Evolutionary conservation across 2,888 invertebrate genomes (phyloP).

Genomic region (Neocrepidodera transversa): DNA sequence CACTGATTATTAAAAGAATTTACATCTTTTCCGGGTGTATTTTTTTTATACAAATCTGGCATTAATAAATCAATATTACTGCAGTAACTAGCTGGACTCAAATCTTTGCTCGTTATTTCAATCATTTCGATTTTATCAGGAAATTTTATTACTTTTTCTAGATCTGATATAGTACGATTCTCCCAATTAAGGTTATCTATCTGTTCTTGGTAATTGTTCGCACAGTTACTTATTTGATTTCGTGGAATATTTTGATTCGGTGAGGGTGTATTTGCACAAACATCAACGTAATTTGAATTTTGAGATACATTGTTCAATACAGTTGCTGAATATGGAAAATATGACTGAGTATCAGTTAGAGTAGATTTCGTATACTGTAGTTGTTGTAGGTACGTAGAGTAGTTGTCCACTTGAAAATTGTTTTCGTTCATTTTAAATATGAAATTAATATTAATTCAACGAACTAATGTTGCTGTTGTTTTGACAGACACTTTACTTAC

Average conservation of each 20-base stretch:
- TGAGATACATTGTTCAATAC: slow-evolving; percentile 21
- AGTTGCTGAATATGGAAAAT: slow-evolving; percentile 20
- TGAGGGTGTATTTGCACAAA: slow-evolving; percentile 21
- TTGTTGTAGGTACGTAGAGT: slow-evolving; percentile 6
- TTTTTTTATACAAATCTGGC: slow-evolving; percentile 49
- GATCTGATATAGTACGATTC: slow-evolving; percentile 32
- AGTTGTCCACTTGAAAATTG: slow-evolving; percentile 6
- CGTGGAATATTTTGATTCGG: slow-evolving; percentile 19
- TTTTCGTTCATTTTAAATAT: slow-evolving; percentile 16
- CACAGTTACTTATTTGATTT: slow-evolving; percentile 20
- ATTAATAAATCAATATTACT: slow-evolving; percentile 49
- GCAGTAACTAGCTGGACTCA: slow-evolving; percentile 55
- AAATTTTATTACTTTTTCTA: slow-evolving; percentile 44
- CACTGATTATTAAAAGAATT: slow-evolving; percentile 44
- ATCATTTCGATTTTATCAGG: slow-evolving; percentile 54
- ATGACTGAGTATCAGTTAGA: slow-evolving; percentile 11
- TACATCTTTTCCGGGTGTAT: slow-evolving; percentile 40
- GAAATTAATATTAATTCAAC: neutral
- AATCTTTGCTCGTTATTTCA: slow-evolving; percentile 54
- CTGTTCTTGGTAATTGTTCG: slow-evolving; percentile 23
- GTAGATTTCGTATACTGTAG: slow-evolving; percentile 14
- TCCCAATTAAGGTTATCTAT: slow-evolving; percentile 32
- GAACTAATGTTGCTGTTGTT: too few relatives aligned
- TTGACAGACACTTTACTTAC: too few relatives aligned
- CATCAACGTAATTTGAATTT: slow-evolving; percentile 28